Conservation (phyloP, 2,113 vertebrate genomes). For the Pipra filicauda region DNA sequence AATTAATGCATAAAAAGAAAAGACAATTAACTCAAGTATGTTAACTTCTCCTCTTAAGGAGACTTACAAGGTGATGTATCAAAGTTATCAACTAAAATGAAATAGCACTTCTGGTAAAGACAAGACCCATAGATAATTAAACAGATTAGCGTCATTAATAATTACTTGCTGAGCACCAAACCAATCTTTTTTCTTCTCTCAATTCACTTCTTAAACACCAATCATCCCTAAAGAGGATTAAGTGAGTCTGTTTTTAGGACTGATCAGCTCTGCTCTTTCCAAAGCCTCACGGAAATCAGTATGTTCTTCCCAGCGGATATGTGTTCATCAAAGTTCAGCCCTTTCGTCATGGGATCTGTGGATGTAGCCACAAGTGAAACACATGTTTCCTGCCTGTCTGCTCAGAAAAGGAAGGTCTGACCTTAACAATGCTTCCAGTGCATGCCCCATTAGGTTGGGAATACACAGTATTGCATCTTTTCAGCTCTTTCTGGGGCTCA, state of each 20-base stretch:
- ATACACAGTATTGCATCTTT: neutral
- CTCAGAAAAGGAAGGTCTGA: neutral
- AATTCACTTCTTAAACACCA: neutral
- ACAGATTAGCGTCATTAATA: neutral
- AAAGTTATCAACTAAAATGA: slow-evolving; percentile 25
- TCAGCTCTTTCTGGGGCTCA: neutral
- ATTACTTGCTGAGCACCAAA: neutral
- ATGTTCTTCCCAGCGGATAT: accelerated
- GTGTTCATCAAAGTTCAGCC: neutral
- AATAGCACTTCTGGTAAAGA: neutral
- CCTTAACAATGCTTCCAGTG: neutral
- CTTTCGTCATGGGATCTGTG: neutral
- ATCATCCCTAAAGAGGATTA: slow-evolving; percentile 28
- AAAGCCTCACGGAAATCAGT: neutral
- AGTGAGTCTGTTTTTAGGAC: neutral
- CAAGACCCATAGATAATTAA: slow-evolving; percentile 5
- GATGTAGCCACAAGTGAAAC: neutral
- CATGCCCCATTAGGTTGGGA: neutral
- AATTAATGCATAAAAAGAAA: neutral
- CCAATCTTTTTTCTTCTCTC: neutral
- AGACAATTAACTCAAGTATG: slow-evolving; percentile 22
- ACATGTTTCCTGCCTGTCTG: neutral
- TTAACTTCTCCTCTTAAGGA: neutral
- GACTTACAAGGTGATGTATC: neutral
- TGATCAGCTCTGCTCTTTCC: neutral